These are phyloP conservation scores for Gallinago jamesoni DNA, from an alignment of 2,113 vertebrate genomes.

Conservation along the genomic window DNA sequence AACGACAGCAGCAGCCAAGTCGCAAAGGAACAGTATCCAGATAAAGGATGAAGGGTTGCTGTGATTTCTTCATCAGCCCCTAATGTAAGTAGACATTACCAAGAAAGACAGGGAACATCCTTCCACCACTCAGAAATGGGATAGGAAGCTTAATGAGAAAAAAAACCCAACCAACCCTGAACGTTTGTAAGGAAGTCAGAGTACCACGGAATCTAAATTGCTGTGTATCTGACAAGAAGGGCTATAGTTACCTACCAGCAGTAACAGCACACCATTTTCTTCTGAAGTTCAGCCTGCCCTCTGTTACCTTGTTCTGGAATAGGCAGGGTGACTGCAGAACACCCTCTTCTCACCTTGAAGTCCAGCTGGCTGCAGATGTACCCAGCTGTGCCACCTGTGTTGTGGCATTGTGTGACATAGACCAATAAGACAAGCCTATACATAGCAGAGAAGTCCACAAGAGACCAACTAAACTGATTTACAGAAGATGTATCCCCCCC, in stretches of 20 bases:
- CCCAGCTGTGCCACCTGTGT: no score
- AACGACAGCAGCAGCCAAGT: background rate
- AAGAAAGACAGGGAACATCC: background rate
- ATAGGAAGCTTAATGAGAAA: background rate
- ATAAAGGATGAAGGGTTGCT: no score
- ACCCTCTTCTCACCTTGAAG: background rate
- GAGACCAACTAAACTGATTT: background rate
- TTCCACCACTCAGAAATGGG: background rate
- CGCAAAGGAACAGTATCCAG: background rate
- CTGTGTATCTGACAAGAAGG: background rate
- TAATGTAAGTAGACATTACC: background rate
- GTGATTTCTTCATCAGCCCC: background rate
- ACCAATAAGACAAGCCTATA: background rate
- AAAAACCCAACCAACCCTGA: background rate
- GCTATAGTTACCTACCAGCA: background rate
- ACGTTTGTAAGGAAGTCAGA: background rate
- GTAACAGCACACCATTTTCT: background rate
- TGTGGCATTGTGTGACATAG: background rate
- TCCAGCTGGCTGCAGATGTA: background rate
- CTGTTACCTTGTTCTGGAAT: background rate
- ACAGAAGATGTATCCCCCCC: background rate
- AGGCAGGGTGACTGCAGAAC: background rate
- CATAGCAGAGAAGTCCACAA: no score
- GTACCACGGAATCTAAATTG: background rate
- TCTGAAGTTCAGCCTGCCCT: background rate